A percentile compares a stretch with the other conserved stretches of the same genome.
Evolutionary conservation across 2,797 vertebrate species (phyloP).

Genomic region (Rhynchonycteris naso): DNA sequence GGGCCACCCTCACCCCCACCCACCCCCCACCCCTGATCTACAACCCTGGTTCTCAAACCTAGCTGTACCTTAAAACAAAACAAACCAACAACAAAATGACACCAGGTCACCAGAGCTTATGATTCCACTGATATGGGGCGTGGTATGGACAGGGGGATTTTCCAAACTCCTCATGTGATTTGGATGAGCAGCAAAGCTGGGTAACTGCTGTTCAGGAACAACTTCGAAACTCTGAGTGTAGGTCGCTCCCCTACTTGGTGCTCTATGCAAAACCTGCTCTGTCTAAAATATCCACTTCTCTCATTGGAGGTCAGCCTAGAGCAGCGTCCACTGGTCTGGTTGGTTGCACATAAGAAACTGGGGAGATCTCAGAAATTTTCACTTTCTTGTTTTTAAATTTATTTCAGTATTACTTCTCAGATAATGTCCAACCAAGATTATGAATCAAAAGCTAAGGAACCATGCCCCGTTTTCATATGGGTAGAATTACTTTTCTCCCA

Average conservation of each 20-base stretch:
- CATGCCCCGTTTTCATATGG: neutral
- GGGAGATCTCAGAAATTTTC: neutral
- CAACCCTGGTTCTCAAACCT: neutral
- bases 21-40: neutral
- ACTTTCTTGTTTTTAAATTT: neutral
- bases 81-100: neutral
- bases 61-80: neutral
- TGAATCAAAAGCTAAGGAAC: neutral
- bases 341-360: too few species aligned
- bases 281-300: neutral
- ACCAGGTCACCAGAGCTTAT: neutral
- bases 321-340: neutral
- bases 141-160: accelerated
- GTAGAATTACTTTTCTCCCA: neutral
- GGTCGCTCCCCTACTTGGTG: accelerated
- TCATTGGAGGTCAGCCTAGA: neutral
- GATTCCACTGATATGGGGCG: neutral
- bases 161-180: neutral
- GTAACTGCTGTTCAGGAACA: neutral
- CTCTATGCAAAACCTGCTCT: accelerated
- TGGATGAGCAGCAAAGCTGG: neutral
- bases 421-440: neutral
- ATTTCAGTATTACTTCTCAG: neutral
- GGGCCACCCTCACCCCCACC: too few species aligned
- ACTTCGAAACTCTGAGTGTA: neutral